Percentiles rank a stretch among this genome's conserved stretches.
Evolutionary conservation across 2,888 invertebrate species (phyloP).

Genomic region (Graphium colonna): DNA sequence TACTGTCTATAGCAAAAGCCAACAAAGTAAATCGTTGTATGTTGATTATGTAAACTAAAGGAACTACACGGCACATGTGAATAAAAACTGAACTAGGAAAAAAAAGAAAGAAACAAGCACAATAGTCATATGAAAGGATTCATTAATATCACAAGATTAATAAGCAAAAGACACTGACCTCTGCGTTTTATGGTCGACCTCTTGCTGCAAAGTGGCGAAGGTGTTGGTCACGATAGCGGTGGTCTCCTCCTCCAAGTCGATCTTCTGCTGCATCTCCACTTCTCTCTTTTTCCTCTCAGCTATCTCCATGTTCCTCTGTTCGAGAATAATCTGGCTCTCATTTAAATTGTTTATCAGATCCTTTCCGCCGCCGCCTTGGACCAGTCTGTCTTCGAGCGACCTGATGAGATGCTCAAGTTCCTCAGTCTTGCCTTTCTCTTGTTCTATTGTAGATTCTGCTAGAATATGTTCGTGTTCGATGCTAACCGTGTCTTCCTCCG

Average conservation of each 20-base stretch:
- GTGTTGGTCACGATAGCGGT: conserved; percentile 94
- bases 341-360: conserved; percentile 97
- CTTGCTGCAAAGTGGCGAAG: conserved; percentile 95
- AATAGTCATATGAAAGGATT: too few species aligned
- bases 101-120: too few species aligned
- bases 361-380: conserved; percentile 90
- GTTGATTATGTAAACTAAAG: too few species aligned
- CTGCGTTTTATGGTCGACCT: conserved; percentile 97
- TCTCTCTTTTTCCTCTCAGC: conserved; percentile 92
- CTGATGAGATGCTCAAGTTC: conserved; percentile 88
- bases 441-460: conserved; percentile 78
- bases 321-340: conserved; percentile 93
- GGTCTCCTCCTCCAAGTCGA: conserved; percentile 96
- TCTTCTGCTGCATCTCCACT: conserved; percentile 95
- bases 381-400: conserved; percentile 94
- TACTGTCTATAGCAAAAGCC: too few species aligned
- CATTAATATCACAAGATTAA: too few species aligned
- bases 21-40: too few species aligned
- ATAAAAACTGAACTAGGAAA: too few species aligned
- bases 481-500: conserved; percentile 62
- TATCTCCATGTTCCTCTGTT: conserved; percentile 90
- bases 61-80: too few species aligned
- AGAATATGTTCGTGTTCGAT: conserved; percentile 72
- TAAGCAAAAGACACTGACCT: conserved; percentile 51
- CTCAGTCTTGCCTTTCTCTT: conserved; percentile 86